Percentiles rank a stretch among this genome's conserved stretches.
phyloP scores from a whole-genome alignment of 2,797 vertebrate genomes.

The Onychomys arenicola region DNA sequence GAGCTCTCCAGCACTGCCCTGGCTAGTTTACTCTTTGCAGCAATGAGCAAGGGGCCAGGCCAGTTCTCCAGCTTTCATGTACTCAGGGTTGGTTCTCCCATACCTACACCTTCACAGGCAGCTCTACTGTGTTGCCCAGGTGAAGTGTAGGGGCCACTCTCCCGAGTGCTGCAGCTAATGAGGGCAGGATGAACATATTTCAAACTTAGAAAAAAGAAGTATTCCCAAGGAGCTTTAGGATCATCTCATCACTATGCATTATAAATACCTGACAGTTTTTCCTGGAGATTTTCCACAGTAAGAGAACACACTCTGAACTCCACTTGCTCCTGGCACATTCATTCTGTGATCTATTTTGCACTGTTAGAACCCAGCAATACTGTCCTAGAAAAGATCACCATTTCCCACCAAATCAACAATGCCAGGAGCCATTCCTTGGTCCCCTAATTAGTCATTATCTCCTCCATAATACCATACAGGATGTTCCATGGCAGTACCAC shows the following conservation, averaged over 20 bases:
- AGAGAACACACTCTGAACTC: background rate
- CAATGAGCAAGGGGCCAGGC: background rate
- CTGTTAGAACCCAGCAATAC: background rate
- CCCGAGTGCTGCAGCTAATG: background rate
- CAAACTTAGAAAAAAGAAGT: slow-evolving; percentile 51
- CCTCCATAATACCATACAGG: background rate
- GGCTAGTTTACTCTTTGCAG: background rate
- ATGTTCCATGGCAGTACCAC: background rate
- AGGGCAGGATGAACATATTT: slow-evolving; percentile 22
- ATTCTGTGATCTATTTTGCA: background rate
- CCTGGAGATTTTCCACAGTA: background rate
- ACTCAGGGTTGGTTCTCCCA: background rate
- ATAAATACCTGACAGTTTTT: background rate
- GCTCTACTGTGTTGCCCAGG: background rate
- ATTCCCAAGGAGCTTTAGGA: slow-evolving; percentile 46
- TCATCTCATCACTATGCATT: slow-evolving; percentile 39
- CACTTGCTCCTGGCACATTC: background rate
- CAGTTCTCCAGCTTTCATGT: background rate
- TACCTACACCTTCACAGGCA: background rate
- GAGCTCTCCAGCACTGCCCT: background rate
- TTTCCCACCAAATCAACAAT: background rate
- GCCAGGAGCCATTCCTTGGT: background rate
- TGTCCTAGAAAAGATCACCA: background rate
- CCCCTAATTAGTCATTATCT: background rate
- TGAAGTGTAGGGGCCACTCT: background rate